Evolutionary conservation across 2,888 invertebrate species (phyloP).

Genomic region (Heliconius aoede): DNA sequence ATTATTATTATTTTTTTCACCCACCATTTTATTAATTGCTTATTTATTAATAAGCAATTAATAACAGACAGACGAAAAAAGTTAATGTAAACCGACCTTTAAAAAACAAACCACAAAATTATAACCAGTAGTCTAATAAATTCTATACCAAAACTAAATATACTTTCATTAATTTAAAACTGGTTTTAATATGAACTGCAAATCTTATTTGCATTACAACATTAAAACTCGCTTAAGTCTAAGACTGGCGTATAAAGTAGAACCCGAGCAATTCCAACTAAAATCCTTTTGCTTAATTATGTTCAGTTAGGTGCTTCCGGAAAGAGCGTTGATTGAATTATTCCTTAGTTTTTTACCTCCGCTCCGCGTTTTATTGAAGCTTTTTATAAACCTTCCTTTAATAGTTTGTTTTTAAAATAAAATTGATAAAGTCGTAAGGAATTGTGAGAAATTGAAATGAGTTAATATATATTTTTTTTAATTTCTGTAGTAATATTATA

Average conservation of each 20-base stretch:
- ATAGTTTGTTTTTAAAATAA: slow-evolving; percentile 12
- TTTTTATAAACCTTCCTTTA: slow-evolving; percentile 6
- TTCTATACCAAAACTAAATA: slow-evolving; percentile 11
- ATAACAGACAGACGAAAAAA: too few relatives aligned
- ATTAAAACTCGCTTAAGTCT: slow-evolving; percentile 72
- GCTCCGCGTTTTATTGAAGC: slow-evolving; percentile 24
- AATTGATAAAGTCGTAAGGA: slow-evolving; percentile 1
- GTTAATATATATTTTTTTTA: not conserved
- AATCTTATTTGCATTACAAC: slow-evolving; percentile 59
- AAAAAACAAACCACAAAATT: too few relatives aligned
- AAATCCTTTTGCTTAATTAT: slow-evolving; percentile 72
- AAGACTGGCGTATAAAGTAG: slow-evolving; percentile 66
- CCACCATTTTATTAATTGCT: too few relatives aligned
- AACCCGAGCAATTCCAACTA: slow-evolving; percentile 62
- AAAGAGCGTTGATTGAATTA: slow-evolving; percentile 49
- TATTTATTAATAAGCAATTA: too few relatives aligned
- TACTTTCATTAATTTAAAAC: not conserved
- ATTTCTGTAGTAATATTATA: too few relatives aligned
- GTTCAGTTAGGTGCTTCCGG: slow-evolving; percentile 50
- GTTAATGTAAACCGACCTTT: too few relatives aligned
- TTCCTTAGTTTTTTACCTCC: slow-evolving; percentile 54
- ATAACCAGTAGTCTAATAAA: not conserved
- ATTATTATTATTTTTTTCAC: too few relatives aligned
- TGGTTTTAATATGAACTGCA: slow-evolving; percentile 10
- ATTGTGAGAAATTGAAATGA: not conserved